Evolutionary conservation across 2,113 vertebrate species (phyloP).

Genomic region (Siniperca knerii): DNA sequence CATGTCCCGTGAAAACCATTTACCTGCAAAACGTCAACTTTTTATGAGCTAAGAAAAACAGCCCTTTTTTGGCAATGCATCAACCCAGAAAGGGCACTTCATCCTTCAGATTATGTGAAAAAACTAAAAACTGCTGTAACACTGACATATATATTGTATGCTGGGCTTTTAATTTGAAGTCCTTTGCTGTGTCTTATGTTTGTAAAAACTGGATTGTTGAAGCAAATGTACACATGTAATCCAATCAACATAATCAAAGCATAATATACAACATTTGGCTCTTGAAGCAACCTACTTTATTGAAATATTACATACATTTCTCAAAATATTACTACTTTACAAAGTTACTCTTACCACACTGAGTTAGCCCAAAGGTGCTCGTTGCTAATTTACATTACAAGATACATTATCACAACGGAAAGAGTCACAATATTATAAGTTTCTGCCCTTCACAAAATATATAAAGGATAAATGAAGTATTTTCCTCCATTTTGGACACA

Average conservation of each 20-base stretch:
- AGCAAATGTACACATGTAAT: not conserved
- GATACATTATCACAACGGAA: not conserved
- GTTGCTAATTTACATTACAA: no score
- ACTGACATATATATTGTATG: no score
- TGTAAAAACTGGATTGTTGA: not conserved
- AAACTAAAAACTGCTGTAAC: not conserved
- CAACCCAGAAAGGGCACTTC: not conserved
- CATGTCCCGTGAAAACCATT: not conserved
- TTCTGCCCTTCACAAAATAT: not conserved
- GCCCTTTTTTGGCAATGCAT: not conserved
- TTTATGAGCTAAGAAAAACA: not conserved
- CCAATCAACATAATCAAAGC: not conserved
- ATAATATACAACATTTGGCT: not conserved
- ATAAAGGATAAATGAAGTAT: not conserved
- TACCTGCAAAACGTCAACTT: not conserved
- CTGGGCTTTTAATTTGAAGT: not conserved
- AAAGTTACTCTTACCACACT: not conserved
- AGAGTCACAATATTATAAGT: not conserved
- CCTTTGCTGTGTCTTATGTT: not conserved
- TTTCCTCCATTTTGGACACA: not conserved
- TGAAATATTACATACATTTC: not conserved
- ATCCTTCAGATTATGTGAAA: not conserved
- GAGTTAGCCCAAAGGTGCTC: not conserved
- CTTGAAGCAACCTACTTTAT: not conserved
- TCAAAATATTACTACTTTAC: not conserved